These are phyloP conservation scores for mouse (Mus musculus) DNA, from an alignment of 2,113 vertebrate genomes.

Conservation along the genomic window DNA sequence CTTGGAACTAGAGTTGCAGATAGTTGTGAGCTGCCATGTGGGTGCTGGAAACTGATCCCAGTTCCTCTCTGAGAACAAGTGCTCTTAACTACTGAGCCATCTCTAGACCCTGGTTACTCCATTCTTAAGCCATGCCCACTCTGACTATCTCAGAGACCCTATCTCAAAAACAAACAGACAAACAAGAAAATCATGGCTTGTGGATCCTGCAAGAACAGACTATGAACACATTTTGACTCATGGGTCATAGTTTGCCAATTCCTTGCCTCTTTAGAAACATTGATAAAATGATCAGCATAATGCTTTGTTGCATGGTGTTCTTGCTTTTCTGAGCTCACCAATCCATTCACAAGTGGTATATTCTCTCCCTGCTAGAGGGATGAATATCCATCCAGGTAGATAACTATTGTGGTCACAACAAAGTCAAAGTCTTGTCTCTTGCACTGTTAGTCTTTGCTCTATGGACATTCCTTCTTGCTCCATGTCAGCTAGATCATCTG, in stretches of 20 bases:
- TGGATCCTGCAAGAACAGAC: neutral
- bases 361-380: neutral
- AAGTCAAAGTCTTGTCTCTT: neutral
- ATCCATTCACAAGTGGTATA: neutral
- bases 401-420: neutral
- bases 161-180: neutral
- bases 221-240: neutral
- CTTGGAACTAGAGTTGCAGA: too few relatives aligned
- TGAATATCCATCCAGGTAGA: neutral
- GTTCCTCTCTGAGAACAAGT: too few relatives aligned
- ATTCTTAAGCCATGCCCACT: neutral
- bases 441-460: neutral
- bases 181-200: neutral
- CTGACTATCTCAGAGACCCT: neutral
- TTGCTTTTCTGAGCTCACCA: neutral
- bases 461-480: neutral
- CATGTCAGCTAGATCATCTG: neutral
- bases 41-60: too few relatives aligned
- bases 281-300: too few relatives aligned
- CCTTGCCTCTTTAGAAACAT: neutral
- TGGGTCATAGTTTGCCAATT: neutral
- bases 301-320: neutral
- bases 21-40: too few relatives aligned
- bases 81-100: too few relatives aligned
- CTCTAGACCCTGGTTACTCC: too few relatives aligned